Percentiles rank a stretch among this genome's conserved stretches.
These are phyloP conservation scores for Timema cristinae DNA, from an alignment of 2,888 invertebrate species.

Conservation along the genomic window DNA sequence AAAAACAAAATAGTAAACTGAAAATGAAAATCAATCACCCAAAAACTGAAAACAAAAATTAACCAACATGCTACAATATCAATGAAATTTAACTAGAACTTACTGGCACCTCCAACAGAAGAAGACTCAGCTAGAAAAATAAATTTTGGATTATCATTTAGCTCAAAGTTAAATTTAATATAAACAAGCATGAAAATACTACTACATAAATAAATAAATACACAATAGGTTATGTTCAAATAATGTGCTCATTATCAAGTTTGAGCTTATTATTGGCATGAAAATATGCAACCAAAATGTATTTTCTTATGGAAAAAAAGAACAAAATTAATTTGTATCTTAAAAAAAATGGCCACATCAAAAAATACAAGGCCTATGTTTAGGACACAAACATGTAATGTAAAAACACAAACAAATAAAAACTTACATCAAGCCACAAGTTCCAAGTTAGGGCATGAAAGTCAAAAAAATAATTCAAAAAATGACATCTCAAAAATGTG, in stretches of 20 bases:
- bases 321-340: background rate
- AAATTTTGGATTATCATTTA: constrained; percentile 20
- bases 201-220: constrained; percentile 40
- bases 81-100: constrained; percentile 41
- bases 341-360: constrained; percentile 30
- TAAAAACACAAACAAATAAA: constrained; percentile 32
- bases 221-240: too few species aligned
- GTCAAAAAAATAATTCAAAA: constrained; percentile 27
- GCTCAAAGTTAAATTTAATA: too few species aligned
- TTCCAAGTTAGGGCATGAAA: constrained; percentile 32
- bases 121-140: constrained; percentile 32
- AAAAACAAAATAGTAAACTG: too few species aligned
- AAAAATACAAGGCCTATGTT: constrained; percentile 26
- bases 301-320: too few species aligned
- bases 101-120: constrained; percentile 57
- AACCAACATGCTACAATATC: background rate
- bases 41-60: constrained; percentile 3
- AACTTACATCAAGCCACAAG: constrained; percentile 30
- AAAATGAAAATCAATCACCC: background rate
- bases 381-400: background rate
- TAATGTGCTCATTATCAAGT: too few species aligned
- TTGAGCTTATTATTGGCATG: too few species aligned
- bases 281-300: too few species aligned
- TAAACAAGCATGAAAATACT: constrained; percentile 27
- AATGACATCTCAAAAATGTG: constrained; percentile 11